Percentiles rank a stretch among this genome's conserved stretches.
These are phyloP conservation scores for Hozukius guyotensis DNA, from an alignment of 2,797 vertebrate species.

Conservation along the genomic window DNA sequence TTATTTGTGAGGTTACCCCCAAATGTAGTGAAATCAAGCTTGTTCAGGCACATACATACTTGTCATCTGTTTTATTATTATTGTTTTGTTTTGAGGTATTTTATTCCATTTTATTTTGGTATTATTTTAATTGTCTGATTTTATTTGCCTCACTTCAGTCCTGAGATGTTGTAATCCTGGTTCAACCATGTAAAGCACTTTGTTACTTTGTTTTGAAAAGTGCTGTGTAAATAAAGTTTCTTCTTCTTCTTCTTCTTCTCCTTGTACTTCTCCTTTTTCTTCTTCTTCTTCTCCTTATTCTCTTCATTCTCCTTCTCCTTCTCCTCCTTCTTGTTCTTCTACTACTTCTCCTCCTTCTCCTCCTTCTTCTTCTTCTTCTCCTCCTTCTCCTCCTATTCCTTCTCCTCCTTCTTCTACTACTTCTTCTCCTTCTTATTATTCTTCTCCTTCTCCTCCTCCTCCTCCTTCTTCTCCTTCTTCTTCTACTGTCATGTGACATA, in stretches of 20 bases:
- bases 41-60: background rate
- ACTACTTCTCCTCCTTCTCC: too few relatives aligned
- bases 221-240: too few relatives aligned
- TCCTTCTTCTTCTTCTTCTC: too few relatives aligned
- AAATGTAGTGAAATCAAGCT: background rate
- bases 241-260: background rate
- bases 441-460: rapidly evolving
- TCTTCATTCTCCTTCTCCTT: too few relatives aligned
- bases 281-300: rapidly evolving
- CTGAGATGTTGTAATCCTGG: too few relatives aligned
- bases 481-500: background rate
- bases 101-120: background rate
- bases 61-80: background rate
- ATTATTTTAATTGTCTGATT: background rate
- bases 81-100: background rate
- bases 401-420: rapidly evolving
- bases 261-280: too few relatives aligned
- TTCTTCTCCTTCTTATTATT: rapidly evolving
- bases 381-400: too few relatives aligned
- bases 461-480: rapidly evolving
- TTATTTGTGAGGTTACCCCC: background rate
- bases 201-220: background rate
- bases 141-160: background rate
- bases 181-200: background rate
- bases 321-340: rapidly evolving